Evolutionary conservation across 2,113 vertebrate species (phyloP).

Genomic region (Mormyrus lacerda): DNA sequence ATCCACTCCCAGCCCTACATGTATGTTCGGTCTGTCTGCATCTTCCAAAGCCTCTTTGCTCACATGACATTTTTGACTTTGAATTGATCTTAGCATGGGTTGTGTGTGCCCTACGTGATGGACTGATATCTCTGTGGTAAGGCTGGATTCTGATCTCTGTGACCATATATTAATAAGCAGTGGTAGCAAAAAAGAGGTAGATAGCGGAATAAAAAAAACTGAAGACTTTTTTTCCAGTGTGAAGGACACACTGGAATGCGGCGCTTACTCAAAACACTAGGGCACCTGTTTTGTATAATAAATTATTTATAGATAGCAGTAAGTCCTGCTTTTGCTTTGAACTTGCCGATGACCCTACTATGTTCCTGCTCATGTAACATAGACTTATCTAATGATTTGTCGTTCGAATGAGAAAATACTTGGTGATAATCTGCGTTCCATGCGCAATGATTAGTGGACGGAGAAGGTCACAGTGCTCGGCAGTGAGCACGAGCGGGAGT

Average conservation of each 20-base stretch:
- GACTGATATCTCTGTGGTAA: neutral
- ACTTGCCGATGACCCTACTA: neutral
- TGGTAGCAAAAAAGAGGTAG: neutral
- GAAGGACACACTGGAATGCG: neutral
- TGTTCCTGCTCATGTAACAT: neutral
- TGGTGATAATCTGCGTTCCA: conserved; percentile 48
- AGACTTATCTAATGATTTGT: neutral
- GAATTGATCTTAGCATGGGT: neutral
- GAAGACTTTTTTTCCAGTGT: too few species aligned
- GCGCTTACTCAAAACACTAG: neutral
- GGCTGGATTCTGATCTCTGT: neutral
- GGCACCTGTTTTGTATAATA: neutral
- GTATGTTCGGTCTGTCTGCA: neutral
- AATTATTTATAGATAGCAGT: neutral
- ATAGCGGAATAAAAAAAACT: neutral
- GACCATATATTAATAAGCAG: neutral
- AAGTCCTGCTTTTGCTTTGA: neutral
- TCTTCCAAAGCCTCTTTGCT: neutral
- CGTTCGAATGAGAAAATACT: conserved; percentile 56
- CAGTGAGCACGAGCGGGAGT: neutral
- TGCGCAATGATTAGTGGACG: conserved; percentile 28
- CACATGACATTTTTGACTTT: neutral
- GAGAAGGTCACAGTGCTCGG: conserved; percentile 37
- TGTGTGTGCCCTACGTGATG: neutral
- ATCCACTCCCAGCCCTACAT: neutral